These are phyloP conservation scores for Zaprionus obscuricornis DNA, from an alignment of 2,888 invertebrate genomes.

Conservation along the genomic window DNA sequence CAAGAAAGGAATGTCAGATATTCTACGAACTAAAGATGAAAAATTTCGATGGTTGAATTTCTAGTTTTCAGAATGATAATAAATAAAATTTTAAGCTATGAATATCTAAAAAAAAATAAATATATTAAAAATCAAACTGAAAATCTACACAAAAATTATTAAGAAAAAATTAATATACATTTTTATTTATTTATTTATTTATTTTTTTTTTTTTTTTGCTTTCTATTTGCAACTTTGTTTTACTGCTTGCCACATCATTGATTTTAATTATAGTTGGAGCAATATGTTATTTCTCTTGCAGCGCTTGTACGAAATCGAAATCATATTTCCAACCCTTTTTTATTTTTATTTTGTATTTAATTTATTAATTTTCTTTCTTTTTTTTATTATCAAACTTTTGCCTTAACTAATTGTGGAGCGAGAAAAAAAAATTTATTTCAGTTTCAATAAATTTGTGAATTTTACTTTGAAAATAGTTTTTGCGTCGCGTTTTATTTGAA, in stretches of 20 bases:
- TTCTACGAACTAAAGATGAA: too few species aligned
- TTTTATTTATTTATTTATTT: not conserved
- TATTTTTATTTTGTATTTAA: constrained; percentile 29
- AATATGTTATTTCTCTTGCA: constrained; percentile 4
- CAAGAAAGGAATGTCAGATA: too few species aligned
- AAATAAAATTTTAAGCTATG: too few species aligned
- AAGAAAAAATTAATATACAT: not conserved
- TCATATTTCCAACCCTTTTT: constrained; percentile 8
- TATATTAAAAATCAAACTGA: not conserved
- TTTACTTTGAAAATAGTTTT: too few species aligned
- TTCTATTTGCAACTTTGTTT: too few species aligned
- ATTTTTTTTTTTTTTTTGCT: too few species aligned
- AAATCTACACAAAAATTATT: not conserved
- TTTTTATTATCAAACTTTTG: too few species aligned
- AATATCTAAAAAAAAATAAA: too few species aligned
- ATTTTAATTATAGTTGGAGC: constrained; percentile 20
- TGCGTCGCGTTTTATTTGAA: not conserved
- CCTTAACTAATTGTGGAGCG: too few species aligned
- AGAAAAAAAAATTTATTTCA: not conserved
- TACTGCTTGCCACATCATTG: constrained; percentile 14
- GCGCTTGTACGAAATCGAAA: constrained; percentile 5
- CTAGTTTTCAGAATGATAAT: too few species aligned
- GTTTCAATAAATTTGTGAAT: constrained; percentile 3
- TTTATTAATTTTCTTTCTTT: constrained; percentile 14
- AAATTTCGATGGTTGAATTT: too few species aligned